Evolutionary conservation across 2,113 vertebrate genomes (phyloP).

Genomic region (Equus quagga): DNA sequence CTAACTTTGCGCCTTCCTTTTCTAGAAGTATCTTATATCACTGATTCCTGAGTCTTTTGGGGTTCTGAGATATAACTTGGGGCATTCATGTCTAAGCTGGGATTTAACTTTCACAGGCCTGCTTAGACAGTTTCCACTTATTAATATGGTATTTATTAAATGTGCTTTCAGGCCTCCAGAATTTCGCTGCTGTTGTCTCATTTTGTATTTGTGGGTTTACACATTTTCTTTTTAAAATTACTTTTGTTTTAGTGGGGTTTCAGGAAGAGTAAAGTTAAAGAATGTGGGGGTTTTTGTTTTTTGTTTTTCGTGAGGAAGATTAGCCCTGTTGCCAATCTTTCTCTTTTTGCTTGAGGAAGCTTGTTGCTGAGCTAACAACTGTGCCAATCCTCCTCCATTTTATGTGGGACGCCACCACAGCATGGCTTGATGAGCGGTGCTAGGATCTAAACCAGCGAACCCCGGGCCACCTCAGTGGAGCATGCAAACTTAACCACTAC

Average conservation of each 20-base stretch:
- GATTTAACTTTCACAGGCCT: neutral
- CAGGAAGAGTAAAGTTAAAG: neutral
- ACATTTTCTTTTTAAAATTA: neutral
- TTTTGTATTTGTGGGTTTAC: conserved; percentile 42
- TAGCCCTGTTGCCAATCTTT: no score
- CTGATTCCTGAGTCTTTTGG: neutral
- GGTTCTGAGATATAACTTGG: neutral
- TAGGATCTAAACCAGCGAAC: no score
- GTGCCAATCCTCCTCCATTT: no score
- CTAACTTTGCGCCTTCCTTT: neutral
- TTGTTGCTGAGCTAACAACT: no score
- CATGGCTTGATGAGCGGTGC: no score
- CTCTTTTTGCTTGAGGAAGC: no score
- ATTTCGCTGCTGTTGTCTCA: neutral
- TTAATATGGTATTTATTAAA: neutral
- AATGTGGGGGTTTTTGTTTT: neutral
- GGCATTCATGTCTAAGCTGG: neutral
- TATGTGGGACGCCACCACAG: no score
- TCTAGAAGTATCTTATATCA: neutral
- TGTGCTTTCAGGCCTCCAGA: neutral
- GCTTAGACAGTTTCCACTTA: neutral
- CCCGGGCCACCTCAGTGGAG: no score
- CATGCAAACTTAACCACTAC: no score
- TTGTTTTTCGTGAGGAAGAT: no score
- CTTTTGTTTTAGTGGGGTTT: conserved; percentile 29